phyloP scores from a whole-genome alignment of 2,888 invertebrate genomes.

The Xestia c-nigrum region DNA sequence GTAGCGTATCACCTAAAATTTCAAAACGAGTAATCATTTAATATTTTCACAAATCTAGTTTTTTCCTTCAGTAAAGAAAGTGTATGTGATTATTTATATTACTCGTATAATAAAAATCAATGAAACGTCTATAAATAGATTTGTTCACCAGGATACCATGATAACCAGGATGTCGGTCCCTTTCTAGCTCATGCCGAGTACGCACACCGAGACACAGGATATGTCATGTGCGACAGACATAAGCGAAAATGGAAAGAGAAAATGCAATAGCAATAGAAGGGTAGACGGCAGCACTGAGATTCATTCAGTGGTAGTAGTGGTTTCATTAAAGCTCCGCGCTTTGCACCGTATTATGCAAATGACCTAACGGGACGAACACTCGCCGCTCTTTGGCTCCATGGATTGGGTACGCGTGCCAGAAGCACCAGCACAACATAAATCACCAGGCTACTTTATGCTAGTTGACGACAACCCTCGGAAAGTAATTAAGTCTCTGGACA shows the following conservation, averaged over 20 bases:
- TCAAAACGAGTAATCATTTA: too few species aligned
- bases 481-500: too few species aligned
- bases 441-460: too few species aligned
- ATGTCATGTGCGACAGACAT: background rate
- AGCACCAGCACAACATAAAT: background rate
- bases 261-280: background rate
- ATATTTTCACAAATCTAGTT: too few species aligned
- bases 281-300: background rate
- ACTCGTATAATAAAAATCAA: too few species aligned
- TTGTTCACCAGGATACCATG: background rate
- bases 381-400: background rate
- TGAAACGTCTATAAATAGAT: conserved; percentile 1
- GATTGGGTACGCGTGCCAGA: background rate
- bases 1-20: too few species aligned
- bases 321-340: background rate
- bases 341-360: background rate
- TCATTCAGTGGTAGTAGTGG: background rate
- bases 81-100: too few species aligned
- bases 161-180: background rate
- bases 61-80: too few species aligned
- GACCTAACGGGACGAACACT: background rate
- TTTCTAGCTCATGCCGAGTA: background rate
- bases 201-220: background rate
- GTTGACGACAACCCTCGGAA: too few species aligned
- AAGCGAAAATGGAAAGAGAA: background rate